Base-by-base conservation (phyloP, 2,888 invertebrate genomes). In the Sthenelais limicola region DNA sequence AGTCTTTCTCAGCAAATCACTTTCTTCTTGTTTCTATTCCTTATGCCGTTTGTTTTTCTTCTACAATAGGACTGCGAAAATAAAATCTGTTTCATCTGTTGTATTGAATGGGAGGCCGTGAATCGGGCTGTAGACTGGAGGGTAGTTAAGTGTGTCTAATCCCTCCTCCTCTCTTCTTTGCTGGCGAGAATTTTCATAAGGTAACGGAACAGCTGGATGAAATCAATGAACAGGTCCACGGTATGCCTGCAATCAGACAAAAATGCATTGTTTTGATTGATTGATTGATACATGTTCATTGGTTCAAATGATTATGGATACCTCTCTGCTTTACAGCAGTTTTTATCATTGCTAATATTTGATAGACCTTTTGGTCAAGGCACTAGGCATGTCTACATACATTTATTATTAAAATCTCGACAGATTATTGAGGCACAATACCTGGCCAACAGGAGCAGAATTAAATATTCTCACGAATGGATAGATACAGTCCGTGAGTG, bases 151-250 rank as follows among this genome's bases (percentile, higher is more conserved):
- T n/a, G n/a, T n/a, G n/a, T n/a, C n/a, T 51, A 68, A 30, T 68
- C 68, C 49, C 47, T 52, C 54, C 66, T 76, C 51, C 68, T 76
- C 28, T 43, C 67, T 30, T 79, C 86, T 79, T 84, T 85, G 75
- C 78, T 81, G 33, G 83, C 93, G 79, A 98, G 90, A 85, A 98
- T 95, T 84, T 97, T 92, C 76, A 97, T 89, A 81, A 98, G 90
- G 84, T 95, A 93, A 84, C 96, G 93, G 93, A 98, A 97, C 86
- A 98, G 92, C 83, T 94, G 93, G 88, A 97, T 91, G 85, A 98
- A 94, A 88, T 98, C 98, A 84, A 98, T 92, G 91, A 98, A 98
- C 77, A 98, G 90, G 85, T 97, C 95, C 80, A 98, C 90, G 18
- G 96, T 93, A 88, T 98, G 97, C 88, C 88, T 87, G 81, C 26